Percentiles rank a stretch among this genome's conserved stretches.
These are phyloP conservation scores for Atrichornis clamosus DNA, from an alignment of 2,113 vertebrate species.

Conservation along the genomic window DNA sequence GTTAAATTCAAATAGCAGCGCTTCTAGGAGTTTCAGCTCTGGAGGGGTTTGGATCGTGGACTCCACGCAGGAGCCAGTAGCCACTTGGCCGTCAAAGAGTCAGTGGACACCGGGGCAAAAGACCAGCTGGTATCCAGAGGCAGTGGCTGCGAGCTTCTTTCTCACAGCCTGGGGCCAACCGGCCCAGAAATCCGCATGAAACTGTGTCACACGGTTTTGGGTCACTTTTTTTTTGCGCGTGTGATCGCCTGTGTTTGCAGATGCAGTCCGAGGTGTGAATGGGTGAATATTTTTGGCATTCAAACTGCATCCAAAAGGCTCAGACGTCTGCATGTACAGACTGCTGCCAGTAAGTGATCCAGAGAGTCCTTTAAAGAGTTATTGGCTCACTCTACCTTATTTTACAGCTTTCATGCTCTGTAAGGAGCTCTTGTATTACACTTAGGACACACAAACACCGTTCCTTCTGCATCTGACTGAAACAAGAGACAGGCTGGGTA, in stretches of 20 bases:
- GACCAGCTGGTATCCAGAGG: background rate
- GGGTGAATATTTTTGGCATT: background rate
- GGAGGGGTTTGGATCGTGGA: background rate
- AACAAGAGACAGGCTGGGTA: background rate
- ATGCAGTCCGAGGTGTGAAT: background rate
- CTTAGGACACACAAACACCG: background rate
- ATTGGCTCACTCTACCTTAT: background rate
- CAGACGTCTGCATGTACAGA: accelerated
- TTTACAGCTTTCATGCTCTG: background rate
- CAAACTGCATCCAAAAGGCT: background rate
- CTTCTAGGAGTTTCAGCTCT: background rate
- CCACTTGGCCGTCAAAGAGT: background rate
- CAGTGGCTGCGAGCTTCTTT: background rate
- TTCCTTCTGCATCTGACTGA: background rate
- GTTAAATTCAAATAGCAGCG: background rate
- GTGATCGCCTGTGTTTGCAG: background rate
- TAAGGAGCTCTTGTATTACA: background rate
- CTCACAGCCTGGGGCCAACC: background rate
- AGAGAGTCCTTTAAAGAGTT: background rate
- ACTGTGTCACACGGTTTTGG: background rate
- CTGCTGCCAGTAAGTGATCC: background rate
- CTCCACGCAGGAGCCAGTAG: background rate
- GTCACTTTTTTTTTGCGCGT: background rate
- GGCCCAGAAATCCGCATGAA: background rate
- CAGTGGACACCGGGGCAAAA: background rate